Percentiles rank a stretch among this genome's conserved stretches.
Conservation (phyloP, 2,888 invertebrate species). For the Xanthia icteritia region DNA sequence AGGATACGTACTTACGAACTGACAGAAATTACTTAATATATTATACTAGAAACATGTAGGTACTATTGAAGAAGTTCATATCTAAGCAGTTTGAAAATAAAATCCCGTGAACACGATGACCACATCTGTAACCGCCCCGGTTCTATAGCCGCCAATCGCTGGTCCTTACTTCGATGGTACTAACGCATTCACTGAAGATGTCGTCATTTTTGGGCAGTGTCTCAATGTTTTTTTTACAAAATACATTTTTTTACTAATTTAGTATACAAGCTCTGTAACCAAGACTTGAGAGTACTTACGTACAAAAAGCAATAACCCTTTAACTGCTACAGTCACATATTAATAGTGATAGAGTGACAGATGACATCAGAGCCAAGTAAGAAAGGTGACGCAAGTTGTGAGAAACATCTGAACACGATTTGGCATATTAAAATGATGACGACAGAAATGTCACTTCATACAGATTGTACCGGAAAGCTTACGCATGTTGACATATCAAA, state of each 20-base stretch:
- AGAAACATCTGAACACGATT: constrained; percentile 47
- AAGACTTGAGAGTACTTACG: constrained; percentile 27
- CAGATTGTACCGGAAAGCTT: background rate
- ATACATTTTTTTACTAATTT: background rate
- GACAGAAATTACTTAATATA: background rate
- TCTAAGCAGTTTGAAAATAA: too few species aligned
- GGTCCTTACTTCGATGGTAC: too few species aligned
- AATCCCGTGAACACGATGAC: too few species aligned
- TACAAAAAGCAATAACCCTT: constrained; percentile 34
- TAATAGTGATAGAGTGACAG: constrained; percentile 46
- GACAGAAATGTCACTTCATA: constrained; percentile 28
- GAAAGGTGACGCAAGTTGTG: constrained; percentile 55
- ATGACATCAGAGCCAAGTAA: constrained; percentile 53
- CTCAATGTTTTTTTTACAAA: background rate
- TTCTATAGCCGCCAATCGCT: too few species aligned
- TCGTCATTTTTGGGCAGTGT: background rate
- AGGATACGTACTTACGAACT: too few species aligned
- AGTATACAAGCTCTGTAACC: background rate
- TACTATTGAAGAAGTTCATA: too few species aligned
- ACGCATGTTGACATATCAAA: too few species aligned
- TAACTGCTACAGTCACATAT: constrained; percentile 17
- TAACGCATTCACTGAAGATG: background rate
- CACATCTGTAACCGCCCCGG: too few species aligned
- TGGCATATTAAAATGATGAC: background rate
- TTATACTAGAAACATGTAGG: background rate